Evolutionary conservation across 2,797 vertebrate species (phyloP), one percentile per base, ranked within the genome.

Genomic region (Pipistrellus pygmaeus): DNA sequence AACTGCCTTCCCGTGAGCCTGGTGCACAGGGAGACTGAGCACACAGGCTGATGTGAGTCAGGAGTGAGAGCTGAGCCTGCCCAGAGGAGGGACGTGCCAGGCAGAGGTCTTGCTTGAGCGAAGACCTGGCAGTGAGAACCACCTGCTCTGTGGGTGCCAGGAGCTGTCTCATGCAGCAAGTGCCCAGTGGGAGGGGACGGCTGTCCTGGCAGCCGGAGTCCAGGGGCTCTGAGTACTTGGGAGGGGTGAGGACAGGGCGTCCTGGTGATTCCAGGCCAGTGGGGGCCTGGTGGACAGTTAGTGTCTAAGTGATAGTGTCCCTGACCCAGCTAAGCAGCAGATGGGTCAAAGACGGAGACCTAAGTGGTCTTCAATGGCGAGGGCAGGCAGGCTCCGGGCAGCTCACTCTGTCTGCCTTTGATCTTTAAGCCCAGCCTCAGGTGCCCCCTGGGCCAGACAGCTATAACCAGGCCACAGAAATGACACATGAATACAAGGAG

Each of bases 341-440:
- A 32, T 48, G 78, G 80, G 32, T 30, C 30, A 18, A 8, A 77
- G 84, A 30, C 6, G 14, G 73, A 84, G 73, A 21, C 72, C 55
- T 41, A 18, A 23, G 1, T 35, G 38, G 60, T 94, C 51, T 84
- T 93, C 51, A 66, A 2, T 13, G 64, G 32, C 10, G 0, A 20
- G 48, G 10, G 68, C n/a, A 87, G 66, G 51, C 3, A 14, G 0
- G 18, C 35, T 35, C n/a, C 18, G 1, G 2, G 15, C 35, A 0
- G 90, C 41, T 13, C n/a, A 1, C 55, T 78, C 92, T 75, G 91
- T 15, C 91, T 1, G 82, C 46, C 93, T 93, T 81, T 90, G 48
- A 91, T 88, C 90, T 11, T 78, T 85, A 85, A 95, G 90, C 75
- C 93, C 84, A 51, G 91, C 75, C 64, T 62, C 88, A 80, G 53